These are phyloP conservation scores for Solea solea DNA, from an alignment of 2,113 vertebrate genomes.

Conservation along the genomic window DNA sequence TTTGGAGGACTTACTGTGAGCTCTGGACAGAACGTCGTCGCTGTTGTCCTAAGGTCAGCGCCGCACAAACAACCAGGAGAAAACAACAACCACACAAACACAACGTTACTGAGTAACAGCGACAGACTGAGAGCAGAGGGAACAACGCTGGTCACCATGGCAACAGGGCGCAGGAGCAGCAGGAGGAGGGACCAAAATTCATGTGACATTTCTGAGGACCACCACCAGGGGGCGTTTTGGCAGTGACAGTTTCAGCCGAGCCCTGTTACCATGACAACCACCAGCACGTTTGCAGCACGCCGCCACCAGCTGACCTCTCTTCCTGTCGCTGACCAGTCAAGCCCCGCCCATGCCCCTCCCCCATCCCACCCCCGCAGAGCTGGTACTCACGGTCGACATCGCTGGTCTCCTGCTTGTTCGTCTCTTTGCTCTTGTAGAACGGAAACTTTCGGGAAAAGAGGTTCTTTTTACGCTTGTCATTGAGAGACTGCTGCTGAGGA, in stretches of 20 bases:
- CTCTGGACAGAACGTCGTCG: constrained; percentile 95
- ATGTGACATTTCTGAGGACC: not conserved
- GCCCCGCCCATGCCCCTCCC: constrained; percentile 19
- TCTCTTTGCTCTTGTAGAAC: constrained; percentile 99
- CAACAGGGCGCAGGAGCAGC: constrained; percentile 52
- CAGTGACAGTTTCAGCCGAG: fast-evolving
- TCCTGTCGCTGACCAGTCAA: constrained; percentile 55
- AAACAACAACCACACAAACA: constrained; percentile 96
- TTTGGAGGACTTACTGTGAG: constrained; percentile 92
- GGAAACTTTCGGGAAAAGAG: constrained; percentile 99
- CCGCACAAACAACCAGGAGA: constrained; percentile 74
- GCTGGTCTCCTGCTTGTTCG: constrained; percentile 98
- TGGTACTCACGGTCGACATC: constrained; percentile 98
- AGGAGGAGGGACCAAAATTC: not conserved
- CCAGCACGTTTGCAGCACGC: constrained; percentile 83
- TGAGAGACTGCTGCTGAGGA: constrained; percentile 98
- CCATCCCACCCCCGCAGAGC: constrained; percentile 54
- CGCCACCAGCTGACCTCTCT: constrained; percentile 74
- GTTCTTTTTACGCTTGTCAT: constrained; percentile 99
- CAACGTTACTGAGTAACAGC: constrained; percentile 86
- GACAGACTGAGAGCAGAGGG: constrained; percentile 70
- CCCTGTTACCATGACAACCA: constrained; percentile 37
- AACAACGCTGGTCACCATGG: constrained; percentile 69
- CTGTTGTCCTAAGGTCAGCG: constrained; percentile 95
- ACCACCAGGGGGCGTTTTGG: not conserved